Evolutionary conservation across 2,113 vertebrate species (phyloP).

Genomic region (Struthidea cinerea): DNA sequence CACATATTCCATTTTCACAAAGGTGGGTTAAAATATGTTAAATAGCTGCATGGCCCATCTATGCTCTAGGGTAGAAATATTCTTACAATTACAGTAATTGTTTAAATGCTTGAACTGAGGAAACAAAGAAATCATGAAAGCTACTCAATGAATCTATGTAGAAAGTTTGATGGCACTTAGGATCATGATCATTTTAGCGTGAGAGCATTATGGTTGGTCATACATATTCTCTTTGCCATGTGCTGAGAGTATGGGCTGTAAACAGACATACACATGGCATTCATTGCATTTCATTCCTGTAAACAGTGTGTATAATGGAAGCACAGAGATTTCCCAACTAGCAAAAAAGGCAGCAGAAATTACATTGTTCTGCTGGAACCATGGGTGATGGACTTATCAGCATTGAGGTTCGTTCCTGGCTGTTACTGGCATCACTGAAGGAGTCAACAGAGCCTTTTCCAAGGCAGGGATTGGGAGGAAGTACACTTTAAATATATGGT

Average conservation of each 20-base stretch:
- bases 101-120: background rate
- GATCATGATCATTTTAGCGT: background rate
- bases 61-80: background rate
- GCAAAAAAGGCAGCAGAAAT: background rate
- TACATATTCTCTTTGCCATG: background rate
- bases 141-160: background rate
- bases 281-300: background rate
- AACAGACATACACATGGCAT: background rate
- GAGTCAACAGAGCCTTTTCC: background rate
- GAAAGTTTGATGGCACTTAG: background rate
- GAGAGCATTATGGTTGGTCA: background rate
- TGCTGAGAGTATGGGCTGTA: background rate
- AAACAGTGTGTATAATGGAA: background rate
- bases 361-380: background rate
- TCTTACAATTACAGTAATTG: constrained; percentile 12
- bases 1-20: background rate
- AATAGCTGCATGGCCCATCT: background rate
- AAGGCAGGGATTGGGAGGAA: background rate
- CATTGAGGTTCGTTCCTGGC: background rate
- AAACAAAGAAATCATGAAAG: background rate
- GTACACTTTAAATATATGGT: background rate
- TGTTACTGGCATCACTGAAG: background rate
- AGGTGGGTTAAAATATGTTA: background rate
- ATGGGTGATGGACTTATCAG: background rate
- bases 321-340: background rate